Base-by-base conservation (phyloP, 2,888 invertebrate species). In the Cerastoderma edule region DNA sequence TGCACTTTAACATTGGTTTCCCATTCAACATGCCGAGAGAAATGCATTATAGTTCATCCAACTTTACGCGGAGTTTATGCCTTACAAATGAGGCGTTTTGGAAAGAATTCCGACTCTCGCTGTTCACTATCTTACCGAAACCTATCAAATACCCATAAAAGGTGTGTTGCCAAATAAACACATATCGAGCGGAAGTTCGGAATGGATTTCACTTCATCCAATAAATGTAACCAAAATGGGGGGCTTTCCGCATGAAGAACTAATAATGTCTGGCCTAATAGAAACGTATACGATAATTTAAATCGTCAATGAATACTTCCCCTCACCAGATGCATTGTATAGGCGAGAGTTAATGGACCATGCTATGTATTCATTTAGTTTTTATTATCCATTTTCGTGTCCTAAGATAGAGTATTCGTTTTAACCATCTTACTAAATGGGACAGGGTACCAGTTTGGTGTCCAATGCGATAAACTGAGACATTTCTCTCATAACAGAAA, bases 131-230 rank as follows among this genome's bases (percentile, higher is more conserved):
- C n/a, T n/a, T n/a, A n/a, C n/a, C 39, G 39, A 35, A 39, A 60
- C 35, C 67, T 44, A 68, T 68, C 56, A 68, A 68, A 68, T 68
- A 68, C 28, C 56, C 56, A 68, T 68, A 56, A 68, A 68, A 24
- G 44, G 48, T 54, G 22, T 27, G 67, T 68, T 68, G 30, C 56
- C 57, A 54, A 28, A 44, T 39, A 68, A 39, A 57, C 19, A 28
- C 22, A 44, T 28, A 30, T 56, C 44, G 28, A 30, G 39, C 67
- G 67, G 27, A 68, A 68, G 24, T 44, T 46, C 35, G 44, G 30
- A 68, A 68, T 68, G 60, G 39, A 16, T 60, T 60, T 60, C 27
- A 60, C 60, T 60, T 60, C 60, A 60, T 60, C 60, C 60, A 60
- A 60, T 60, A 60, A 60, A 33, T 60, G 13, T 60, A 39, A 39